Base-by-base conservation (phyloP, 2,888 invertebrate genomes). In the Polydrusus tereticollis region DNA sequence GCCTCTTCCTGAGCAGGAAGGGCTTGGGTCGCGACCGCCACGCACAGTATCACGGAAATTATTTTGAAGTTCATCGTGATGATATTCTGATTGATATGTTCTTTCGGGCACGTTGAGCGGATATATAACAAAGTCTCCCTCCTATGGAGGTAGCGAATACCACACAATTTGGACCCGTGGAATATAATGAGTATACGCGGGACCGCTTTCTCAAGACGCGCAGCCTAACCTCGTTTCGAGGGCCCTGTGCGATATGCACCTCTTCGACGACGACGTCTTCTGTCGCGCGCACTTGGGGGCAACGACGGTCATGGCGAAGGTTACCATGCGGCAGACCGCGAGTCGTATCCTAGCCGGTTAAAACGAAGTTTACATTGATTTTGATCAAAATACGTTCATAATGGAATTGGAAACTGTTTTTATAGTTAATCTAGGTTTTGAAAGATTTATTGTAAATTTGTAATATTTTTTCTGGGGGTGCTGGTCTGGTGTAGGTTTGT, bases 1-100 rank as follows among this genome's bases (percentile, higher is more conserved):
- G 88, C 86, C 74, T 87, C 87, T 72, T 91, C 89, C 73, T 79
- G 78, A 86, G 89, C 90, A 81, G 93, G 93, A 78, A 92, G 88
- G 78, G 92, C 91, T 82, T 87, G 82, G 78, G 89, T 88, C 43
- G 83, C 84, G 78, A 88, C 87, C 82, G 89, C 87, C 72, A 87
- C 81, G 85, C 88, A 88, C 86, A 88, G 83, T 81, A 88, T 75
- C 77, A 84, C 83, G 83, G 86, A 86, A 83, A 86, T 82, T 82
- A 87, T 81, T 86, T 86, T 87, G 82, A 83, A 85, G 78, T 86
- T 85, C 84, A 86, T 86, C 83, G 85, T 87, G 78, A 78, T 76
- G 73, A 71, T 76, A 75, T 77, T 73, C 71, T 74, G 14, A 41
- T 29, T 76, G 69, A 73, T 75, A 73, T 75, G 75, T 82, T 81